A percentile compares a stretch with the other conserved stretches of the same genome.
Evolutionary conservation across 2,888 invertebrate species (phyloP).

Genomic region (Neoaliturus tenellus): DNA sequence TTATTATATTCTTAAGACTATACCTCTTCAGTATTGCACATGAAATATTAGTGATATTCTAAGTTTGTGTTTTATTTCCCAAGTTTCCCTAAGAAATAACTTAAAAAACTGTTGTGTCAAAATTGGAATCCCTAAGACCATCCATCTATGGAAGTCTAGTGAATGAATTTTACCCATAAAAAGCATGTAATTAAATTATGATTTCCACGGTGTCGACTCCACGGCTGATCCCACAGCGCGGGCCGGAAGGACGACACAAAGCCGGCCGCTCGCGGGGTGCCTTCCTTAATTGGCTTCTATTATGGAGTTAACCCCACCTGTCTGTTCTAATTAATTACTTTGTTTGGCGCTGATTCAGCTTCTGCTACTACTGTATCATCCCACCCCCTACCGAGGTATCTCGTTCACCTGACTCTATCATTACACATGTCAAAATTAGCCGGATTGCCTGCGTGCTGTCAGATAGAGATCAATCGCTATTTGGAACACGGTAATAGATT

Average conservation of each 20-base stretch:
- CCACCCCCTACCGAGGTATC: background rate
- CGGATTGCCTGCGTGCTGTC: background rate
- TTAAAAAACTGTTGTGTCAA: too few relatives aligned
- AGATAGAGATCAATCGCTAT: background rate
- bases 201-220: conserved; percentile 51
- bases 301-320: conserved; percentile 38
- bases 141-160: too few relatives aligned
- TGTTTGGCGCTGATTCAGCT: conserved; percentile 37
- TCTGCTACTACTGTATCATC: background rate
- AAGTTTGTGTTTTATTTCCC: too few relatives aligned
- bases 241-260: conserved; percentile 38
- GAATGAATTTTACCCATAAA: background rate
- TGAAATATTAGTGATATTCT: too few relatives aligned
- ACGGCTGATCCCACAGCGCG: conserved; percentile 28
- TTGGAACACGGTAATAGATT: too few relatives aligned
- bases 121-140: too few relatives aligned
- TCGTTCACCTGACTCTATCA: background rate
- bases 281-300: conserved; percentile 37
- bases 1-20: too few relatives aligned
- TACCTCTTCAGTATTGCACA: too few relatives aligned
- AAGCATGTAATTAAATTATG: conserved; percentile 41
- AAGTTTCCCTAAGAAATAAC: too few relatives aligned
- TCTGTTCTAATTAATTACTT: conserved; percentile 42
- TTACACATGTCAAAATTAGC: background rate
- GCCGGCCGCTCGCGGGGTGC: conserved; percentile 17